Percentiles rank a stretch among this genome's conserved stretches.
Evolutionary conservation across 2,888 invertebrate species (phyloP).

Genomic region (Andrena flavipes): DNA sequence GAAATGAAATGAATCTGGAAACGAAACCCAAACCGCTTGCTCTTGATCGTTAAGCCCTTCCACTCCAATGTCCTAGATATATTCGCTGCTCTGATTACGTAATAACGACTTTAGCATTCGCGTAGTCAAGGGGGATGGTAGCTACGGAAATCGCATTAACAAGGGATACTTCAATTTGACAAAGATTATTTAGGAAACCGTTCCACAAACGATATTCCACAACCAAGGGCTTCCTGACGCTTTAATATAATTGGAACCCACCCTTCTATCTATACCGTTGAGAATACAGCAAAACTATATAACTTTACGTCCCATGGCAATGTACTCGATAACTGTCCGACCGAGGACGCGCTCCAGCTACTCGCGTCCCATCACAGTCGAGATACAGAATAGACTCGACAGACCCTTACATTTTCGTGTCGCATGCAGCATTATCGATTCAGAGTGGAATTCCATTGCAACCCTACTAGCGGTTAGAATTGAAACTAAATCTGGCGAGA

Average conservation of each 20-base stretch:
- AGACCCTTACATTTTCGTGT: too few relatives aligned
- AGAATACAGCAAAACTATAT: neutral
- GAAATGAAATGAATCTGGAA: neutral
- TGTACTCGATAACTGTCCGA: conserved; percentile 60
- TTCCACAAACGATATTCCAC: neutral
- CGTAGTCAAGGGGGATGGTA: neutral
- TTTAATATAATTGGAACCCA: neutral
- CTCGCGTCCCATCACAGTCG: conserved; percentile 18
- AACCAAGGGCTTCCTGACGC: neutral
- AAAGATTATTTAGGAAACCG: neutral
- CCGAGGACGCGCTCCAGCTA: conserved; percentile 41
- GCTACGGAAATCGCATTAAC: neutral
- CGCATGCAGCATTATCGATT: too few relatives aligned
- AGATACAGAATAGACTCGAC: too few relatives aligned
- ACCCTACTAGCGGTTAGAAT: too few relatives aligned
- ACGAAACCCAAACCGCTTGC: neutral
- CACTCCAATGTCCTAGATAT: conserved; percentile 5
- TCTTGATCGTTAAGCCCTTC: neutral
- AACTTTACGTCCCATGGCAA: neutral
- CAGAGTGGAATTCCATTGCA: too few relatives aligned
- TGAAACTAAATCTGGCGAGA: too few relatives aligned
- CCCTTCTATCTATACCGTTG: neutral
- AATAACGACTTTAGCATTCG: conserved; percentile 3
- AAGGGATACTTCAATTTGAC: neutral
- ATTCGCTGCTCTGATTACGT: neutral